Conservation (phyloP, 2,113 vertebrate species). For the Canis aureus region DNA sequence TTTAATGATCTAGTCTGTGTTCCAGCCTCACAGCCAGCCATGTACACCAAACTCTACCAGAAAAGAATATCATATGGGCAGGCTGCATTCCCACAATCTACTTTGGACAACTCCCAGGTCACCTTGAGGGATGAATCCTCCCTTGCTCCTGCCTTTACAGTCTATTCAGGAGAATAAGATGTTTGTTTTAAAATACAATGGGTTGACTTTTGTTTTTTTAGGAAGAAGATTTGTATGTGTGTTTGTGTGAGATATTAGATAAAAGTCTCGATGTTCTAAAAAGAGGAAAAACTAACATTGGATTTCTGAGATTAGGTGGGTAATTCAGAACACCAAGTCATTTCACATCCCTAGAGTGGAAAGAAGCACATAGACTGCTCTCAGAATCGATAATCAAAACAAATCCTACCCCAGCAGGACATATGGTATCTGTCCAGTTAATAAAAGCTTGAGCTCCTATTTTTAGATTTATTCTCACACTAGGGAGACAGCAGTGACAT, state of each 20-base stretch:
- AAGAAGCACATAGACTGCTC: background rate
- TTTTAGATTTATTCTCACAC: conserved; percentile 71
- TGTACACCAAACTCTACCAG: fast-evolving
- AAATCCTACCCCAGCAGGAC: conserved; percentile 62
- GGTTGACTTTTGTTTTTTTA: background rate
- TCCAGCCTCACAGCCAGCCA: fast-evolving
- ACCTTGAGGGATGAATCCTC: background rate
- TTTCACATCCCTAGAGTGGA: background rate
- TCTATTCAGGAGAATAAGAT: background rate
- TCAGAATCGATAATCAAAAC: conserved; percentile 71
- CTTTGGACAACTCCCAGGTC: background rate
- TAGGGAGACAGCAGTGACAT: conserved; percentile 49
- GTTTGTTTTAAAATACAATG: conserved; percentile 20
- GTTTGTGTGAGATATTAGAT: background rate
- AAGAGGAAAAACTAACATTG: conserved; percentile 8
- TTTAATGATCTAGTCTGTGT: background rate
- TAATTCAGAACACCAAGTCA: conserved; percentile 16
- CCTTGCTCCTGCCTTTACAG: background rate
- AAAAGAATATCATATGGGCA: fast-evolving
- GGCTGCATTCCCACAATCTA: background rate
- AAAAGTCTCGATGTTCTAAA: conserved; percentile 19
- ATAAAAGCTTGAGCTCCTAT: conserved; percentile 61
- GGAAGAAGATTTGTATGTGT: background rate
- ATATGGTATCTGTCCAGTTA: conserved; percentile 23
- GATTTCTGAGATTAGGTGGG: conserved; percentile 37